Evolutionary conservation across 2,888 invertebrate species (phyloP).

Genomic region (Petrolisthes cinctipes): DNA sequence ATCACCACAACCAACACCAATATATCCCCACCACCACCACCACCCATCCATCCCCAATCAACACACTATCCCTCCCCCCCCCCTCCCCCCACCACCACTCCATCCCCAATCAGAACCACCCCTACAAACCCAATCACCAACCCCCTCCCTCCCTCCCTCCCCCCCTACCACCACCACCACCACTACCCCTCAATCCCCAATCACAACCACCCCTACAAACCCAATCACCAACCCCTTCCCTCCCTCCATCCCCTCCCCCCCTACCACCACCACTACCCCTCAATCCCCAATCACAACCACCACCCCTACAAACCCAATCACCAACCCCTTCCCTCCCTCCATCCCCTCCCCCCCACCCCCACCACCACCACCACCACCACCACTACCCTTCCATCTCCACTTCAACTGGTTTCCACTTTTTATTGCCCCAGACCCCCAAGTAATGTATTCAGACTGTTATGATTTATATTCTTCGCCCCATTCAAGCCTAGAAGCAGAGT

Average conservation of each 20-base stretch:
- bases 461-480: conserved; percentile 54
- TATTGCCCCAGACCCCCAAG: conserved; percentile 40
- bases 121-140: neutral
- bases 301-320: neutral
- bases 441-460: conserved; percentile 59
- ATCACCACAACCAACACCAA: neutral
- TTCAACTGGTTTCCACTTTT: conserved; percentile 30
- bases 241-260: conserved; percentile 12
- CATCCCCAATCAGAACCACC: conserved; percentile 1
- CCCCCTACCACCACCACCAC: neutral
- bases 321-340: neutral
- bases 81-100: neutral
- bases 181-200: neutral
- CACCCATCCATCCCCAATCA: neutral
- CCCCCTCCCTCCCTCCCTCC: conserved; percentile 16
- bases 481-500: conserved; percentile 55
- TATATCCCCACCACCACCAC: neutral
- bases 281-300: neutral
- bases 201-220: conserved; percentile 1
- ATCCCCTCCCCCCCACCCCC: neutral
- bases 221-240: neutral
- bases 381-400: conserved; percentile 8
- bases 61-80: neutral
- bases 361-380: neutral
- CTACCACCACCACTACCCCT: neutral